A percentile compares a stretch with the other conserved stretches of the same genome.
These are phyloP conservation scores for Salticus scenicus DNA, from an alignment of 2,888 invertebrate species.

Conservation along the genomic window DNA sequence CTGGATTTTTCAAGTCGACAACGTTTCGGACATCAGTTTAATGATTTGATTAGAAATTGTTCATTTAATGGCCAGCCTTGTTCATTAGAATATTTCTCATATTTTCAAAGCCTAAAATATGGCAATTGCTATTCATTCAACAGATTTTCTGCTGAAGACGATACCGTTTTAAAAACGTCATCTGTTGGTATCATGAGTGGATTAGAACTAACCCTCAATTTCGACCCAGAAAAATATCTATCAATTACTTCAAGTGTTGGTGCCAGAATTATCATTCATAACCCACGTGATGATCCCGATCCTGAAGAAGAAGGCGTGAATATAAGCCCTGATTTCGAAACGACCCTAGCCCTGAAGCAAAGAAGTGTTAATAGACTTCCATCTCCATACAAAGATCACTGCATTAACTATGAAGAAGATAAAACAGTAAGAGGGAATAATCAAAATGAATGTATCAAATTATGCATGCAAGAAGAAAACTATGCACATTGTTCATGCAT, in stretches of 20 bases:
- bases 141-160: too few relatives aligned
- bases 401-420: conserved; percentile 40
- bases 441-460: conserved; percentile 2
- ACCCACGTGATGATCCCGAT: conserved; percentile 47
- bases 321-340: conserved; percentile 47
- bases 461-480: conserved; percentile 28
- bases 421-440: background rate
- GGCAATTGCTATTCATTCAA: conserved; percentile 55
- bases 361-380: conserved; percentile 37
- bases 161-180: background rate
- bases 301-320: conserved; percentile 36
- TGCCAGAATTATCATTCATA: conserved; percentile 68
- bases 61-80: conserved; percentile 23
- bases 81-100: background rate
- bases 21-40: background rate
- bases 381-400: conserved; percentile 70
- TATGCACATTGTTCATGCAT: conserved; percentile 31
- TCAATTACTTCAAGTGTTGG: conserved; percentile 62
- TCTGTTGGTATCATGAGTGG: background rate
- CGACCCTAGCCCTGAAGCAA: conserved; percentile 11
- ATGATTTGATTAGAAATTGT: conserved; percentile 24
- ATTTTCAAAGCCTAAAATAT: conserved; percentile 15
- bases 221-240: conserved; percentile 63
- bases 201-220: conserved; percentile 61
- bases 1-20: background rate